Base-by-base conservation (phyloP, 2,113 vertebrate genomes). In the Copsychus sechellarum region DNA sequence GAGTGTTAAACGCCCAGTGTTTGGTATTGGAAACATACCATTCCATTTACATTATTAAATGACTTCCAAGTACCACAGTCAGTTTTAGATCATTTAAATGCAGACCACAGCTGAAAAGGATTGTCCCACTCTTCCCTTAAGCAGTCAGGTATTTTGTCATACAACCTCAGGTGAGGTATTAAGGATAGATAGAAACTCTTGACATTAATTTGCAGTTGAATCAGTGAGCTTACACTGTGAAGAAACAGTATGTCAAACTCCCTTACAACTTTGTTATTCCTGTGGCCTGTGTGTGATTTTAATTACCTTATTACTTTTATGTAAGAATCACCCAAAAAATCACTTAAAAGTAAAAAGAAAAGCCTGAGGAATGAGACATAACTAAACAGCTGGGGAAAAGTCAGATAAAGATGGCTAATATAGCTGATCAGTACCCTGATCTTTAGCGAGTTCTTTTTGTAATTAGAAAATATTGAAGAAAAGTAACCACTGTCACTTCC, bases 91-190 rank as follows among this genome's bases (percentile, higher is more conserved):
- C 16, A 88, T 10, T 36, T 67, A 47, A 58, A 19, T 3, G 22
- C 12, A 72, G 25, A 9, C 11, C 2, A 2, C 2, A 1, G 3
- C 3, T 34, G 15, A 94, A 58, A 79, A 78, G 10, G 9, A 34
- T 8, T 73, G 42, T 69, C 8, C 8, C 14, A 33, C 6, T 84
- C 43, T 19, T 66, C 21, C 15, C 4, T 5, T 34, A 67, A 34
- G 17, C 26, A 64, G 12, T 18, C 36, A 57, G 25, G 19, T 40
- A 38, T 48, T 48, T 11, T 34, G 34, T 26, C 28, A 29, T 3
- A 33, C 9, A 79, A 0, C 13, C n/a, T 47, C 3, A 2, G 24
- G 19, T n/a, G 8, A 20, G 4, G 6, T 45, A 81, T 2, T 0
- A 3, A 72, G 4, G 3, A n/a, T 1, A 56, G 14, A 34, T 43